Conservation (phyloP, 2,888 invertebrate species). For the Mamestra brassicae region DNA sequence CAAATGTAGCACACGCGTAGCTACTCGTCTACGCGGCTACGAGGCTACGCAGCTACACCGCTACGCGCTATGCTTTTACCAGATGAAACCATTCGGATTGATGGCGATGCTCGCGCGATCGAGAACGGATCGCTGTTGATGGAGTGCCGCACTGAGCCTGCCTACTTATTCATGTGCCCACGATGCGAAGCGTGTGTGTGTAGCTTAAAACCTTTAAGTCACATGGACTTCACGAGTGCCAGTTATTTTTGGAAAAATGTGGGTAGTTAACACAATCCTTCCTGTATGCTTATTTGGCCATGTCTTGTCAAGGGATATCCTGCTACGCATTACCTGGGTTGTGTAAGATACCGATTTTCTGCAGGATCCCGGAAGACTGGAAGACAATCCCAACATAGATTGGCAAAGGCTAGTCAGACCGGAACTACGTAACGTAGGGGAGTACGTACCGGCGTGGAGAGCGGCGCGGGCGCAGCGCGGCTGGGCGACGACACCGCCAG, state of each 20-base stretch:
- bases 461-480: constrained; percentile 79
- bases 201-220: neutral
- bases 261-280: neutral
- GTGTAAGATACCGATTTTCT: neutral
- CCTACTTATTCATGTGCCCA: constrained; percentile 21
- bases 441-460: constrained; percentile 78
- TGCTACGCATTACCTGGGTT: neutral
- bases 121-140: constrained; percentile 33
- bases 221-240: neutral
- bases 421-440: neutral
- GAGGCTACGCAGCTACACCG: neutral
- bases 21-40: constrained; percentile 18
- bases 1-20: neutral
- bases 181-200: neutral
- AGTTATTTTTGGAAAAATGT: neutral
- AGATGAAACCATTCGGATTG: constrained; percentile 49
- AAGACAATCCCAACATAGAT: too few relatives aligned
- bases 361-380: too few relatives aligned
- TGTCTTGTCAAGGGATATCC: neutral
- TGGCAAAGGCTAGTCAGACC: too few relatives aligned
- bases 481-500: constrained; percentile 77
- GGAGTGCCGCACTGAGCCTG: constrained; percentile 25
- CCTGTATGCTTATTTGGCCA: too few relatives aligned
- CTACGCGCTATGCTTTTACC: constrained; percentile 35
- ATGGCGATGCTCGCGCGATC: constrained; percentile 33